Percentiles rank a stretch among this genome's conserved stretches.
Evolutionary conservation across 2,113 vertebrate genomes (phyloP).

Genomic region (Misgurnus anguillicaudatus): DNA sequence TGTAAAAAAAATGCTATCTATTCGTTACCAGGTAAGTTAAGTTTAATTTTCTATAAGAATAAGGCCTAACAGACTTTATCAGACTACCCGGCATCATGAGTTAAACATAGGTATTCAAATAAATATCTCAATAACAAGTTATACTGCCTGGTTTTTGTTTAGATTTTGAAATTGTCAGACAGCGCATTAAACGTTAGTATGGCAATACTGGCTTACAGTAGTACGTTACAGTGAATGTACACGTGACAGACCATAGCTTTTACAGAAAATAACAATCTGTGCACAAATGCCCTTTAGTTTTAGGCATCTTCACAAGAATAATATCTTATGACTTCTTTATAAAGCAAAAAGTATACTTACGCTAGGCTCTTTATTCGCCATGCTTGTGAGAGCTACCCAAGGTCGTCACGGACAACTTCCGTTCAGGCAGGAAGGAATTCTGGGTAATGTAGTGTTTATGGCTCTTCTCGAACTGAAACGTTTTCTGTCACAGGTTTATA

Average conservation of each 20-base stretch:
- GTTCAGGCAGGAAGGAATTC: conserved; percentile 23
- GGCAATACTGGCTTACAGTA: background rate
- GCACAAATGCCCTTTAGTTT: background rate
- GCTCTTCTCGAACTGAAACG: background rate
- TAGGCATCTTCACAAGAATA: background rate
- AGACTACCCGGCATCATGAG: background rate
- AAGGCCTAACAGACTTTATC: background rate
- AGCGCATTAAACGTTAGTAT: background rate
- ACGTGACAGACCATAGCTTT: background rate
- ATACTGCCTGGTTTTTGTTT: background rate
- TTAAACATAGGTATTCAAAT: background rate
- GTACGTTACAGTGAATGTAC: background rate
- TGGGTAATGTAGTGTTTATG: conserved; percentile 63
- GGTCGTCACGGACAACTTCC: conserved; percentile 57
- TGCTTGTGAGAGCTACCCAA: conserved; percentile 63
- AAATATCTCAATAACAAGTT: background rate
- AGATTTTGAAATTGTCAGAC: background rate
- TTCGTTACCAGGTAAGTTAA: background rate
- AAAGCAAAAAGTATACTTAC: conserved; percentile 59
- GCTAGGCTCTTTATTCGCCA: conserved; percentile 70
- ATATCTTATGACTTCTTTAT: background rate
- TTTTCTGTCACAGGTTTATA: background rate
- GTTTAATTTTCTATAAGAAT: background rate
- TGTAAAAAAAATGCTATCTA: background rate
- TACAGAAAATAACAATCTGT: background rate